These are phyloP conservation scores for Caenorhabditis briggsae DNA, from an alignment of 1,140 invertebrate species.

Conservation along the genomic window DNA sequence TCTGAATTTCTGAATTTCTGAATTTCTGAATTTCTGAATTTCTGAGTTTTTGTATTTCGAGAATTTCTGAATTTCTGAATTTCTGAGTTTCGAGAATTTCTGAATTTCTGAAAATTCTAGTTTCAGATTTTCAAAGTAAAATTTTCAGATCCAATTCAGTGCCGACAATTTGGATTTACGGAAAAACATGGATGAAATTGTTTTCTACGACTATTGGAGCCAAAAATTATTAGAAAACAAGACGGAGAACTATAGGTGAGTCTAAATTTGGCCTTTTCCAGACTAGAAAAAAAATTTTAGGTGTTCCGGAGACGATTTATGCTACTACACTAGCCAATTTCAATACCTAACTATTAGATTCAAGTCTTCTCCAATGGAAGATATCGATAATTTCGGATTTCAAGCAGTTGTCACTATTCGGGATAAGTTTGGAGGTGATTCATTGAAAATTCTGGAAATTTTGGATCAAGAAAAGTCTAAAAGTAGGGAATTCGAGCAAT, in stretches of 20 bases:
- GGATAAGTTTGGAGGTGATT: neutral
- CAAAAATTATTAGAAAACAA: neutral
- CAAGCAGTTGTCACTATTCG: constrained; percentile 1
- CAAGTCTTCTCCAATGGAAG: neutral
- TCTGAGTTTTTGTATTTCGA: no score
- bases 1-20: no score
- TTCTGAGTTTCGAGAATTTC: no score
- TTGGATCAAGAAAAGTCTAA: no score
- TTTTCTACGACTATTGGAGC: neutral
- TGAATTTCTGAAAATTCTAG: neutral
- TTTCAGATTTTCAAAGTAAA: neutral
- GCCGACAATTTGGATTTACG: constrained; percentile 22
- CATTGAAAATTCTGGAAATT: neutral
- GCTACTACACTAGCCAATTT: constrained; percentile 24
- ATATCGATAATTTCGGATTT: constrained; percentile 25
- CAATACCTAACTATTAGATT: constrained; percentile 28
- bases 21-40: no score
- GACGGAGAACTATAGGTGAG: neutral
- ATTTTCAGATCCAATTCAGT: constrained; percentile 11
- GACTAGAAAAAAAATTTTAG: neutral
- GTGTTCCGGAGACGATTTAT: constrained; percentile 2
- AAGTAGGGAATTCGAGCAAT: no score
- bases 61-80: no score
- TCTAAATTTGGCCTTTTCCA: neutral
- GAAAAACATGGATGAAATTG: neutral